Conservation (phyloP, 2,113 vertebrate species). For the Physeter macrocephalus region DNA sequence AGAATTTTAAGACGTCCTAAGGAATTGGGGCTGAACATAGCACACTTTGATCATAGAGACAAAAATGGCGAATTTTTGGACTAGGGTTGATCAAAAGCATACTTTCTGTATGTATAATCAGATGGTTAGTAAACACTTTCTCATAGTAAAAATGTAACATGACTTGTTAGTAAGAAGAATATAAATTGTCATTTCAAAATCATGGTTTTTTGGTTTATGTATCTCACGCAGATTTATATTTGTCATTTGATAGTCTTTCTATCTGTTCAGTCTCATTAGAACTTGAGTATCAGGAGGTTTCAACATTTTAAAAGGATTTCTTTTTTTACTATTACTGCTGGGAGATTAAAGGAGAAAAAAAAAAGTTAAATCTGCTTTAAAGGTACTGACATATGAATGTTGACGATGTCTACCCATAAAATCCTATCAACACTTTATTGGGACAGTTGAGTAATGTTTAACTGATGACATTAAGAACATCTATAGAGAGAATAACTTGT, state of each 20-base stretch:
- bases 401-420: background rate
- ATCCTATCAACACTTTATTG: background rate
- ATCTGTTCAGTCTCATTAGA: background rate
- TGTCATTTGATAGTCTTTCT: background rate
- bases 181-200: background rate
- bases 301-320: background rate
- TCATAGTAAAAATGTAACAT: background rate
- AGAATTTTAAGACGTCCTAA: background rate
- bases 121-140: background rate
- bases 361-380: background rate
- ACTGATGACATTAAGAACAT: background rate
- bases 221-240: background rate
- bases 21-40: background rate
- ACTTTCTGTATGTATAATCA: background rate
- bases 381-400: background rate
- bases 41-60: background rate
- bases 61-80: background rate
- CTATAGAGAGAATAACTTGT: conserved; percentile 46
- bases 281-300: background rate
- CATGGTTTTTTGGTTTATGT: background rate
- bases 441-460: background rate
- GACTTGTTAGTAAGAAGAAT: background rate
- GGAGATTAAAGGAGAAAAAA: background rate
- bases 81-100: background rate
- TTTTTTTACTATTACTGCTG: background rate